A percentile compares a stretch with the other conserved stretches of the same genome.
Conservation (phyloP, 2,113 vertebrate genomes). For the Jacana jacana region DNA sequence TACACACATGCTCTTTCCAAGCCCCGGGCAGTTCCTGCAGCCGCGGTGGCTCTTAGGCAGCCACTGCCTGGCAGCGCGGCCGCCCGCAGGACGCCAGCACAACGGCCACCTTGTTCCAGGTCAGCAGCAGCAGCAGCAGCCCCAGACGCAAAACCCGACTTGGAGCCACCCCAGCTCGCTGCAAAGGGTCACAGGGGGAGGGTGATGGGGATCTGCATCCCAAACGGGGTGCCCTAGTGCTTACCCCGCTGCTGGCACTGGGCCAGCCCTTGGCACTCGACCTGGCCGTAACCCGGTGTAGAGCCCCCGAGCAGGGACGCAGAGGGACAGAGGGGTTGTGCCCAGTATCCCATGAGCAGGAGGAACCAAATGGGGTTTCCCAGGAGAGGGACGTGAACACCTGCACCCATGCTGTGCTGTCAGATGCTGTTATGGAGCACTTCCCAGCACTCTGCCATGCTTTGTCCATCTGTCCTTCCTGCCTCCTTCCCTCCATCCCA, state of each 20-base stretch:
- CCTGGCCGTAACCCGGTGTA: accelerated
- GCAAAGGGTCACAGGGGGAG: no score
- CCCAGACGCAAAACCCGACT: background rate
- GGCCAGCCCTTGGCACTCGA: background rate
- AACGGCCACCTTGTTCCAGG: slow-evolving; percentile 13
- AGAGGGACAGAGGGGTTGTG: background rate
- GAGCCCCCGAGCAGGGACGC: accelerated
- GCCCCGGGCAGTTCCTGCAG: background rate
- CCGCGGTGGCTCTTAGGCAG: background rate
- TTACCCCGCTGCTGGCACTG: background rate
- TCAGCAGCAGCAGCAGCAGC: background rate
- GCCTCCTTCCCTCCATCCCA: background rate
- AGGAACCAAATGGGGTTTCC: background rate
- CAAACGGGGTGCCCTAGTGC: background rate
- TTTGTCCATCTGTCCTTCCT: background rate
- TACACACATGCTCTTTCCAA: background rate
- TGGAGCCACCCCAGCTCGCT: background rate
- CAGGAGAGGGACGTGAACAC: background rate
- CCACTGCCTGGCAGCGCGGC: background rate
- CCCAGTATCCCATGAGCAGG: background rate
- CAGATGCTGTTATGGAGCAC: background rate
- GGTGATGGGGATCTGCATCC: background rate
- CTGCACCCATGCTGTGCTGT: background rate
- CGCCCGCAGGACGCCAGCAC: background rate
- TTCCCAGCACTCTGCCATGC: background rate